Evolutionary conservation across 1,140 invertebrate species (phyloP).

Genomic region (Heliothis subflexa): DNA sequence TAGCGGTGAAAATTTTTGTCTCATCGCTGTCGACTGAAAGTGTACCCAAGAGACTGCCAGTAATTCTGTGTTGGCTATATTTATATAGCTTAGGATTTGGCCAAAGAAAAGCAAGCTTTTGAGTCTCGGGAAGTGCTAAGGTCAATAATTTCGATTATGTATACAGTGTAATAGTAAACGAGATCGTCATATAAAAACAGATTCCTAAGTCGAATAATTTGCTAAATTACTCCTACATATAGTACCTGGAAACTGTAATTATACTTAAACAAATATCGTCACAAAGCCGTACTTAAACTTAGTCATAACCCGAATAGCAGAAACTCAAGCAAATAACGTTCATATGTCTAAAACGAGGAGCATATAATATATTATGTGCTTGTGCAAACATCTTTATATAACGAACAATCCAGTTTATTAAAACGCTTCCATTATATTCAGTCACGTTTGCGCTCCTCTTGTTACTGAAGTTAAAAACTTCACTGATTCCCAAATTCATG

Average conservation of each 20-base stretch:
- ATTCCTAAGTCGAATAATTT: no score
- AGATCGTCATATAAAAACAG: no score
- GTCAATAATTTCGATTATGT: no score
- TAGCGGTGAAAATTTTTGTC: no score
- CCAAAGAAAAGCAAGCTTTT: neutral
- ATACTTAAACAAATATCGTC: neutral
- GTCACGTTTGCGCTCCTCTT: slow-evolving; percentile 8
- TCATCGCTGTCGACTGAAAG: no score
- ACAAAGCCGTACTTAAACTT: slow-evolving; percentile 8
- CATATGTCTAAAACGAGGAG: neutral
- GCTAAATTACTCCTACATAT: neutral
- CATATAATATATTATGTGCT: neutral
- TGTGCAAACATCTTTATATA: slow-evolving; percentile 14
- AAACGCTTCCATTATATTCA: slow-evolving; percentile 21
- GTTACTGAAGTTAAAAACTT: slow-evolving; percentile 23
- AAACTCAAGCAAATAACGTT: slow-evolving; percentile 38
- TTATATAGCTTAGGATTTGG: neutral
- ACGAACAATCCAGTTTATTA: slow-evolving; percentile 28
- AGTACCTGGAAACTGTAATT: neutral
- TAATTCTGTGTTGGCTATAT: no score
- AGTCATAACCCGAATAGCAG: slow-evolving; percentile 29
- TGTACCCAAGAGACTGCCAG: no score
- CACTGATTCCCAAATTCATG: slow-evolving; percentile 29
- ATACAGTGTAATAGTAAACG: no score
- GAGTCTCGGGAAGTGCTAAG: no score